Percentiles rank a stretch among this genome's conserved stretches.
Evolutionary conservation across 1,140 invertebrate species (phyloP).

Genomic region (Heliconius hermathena): DNA sequence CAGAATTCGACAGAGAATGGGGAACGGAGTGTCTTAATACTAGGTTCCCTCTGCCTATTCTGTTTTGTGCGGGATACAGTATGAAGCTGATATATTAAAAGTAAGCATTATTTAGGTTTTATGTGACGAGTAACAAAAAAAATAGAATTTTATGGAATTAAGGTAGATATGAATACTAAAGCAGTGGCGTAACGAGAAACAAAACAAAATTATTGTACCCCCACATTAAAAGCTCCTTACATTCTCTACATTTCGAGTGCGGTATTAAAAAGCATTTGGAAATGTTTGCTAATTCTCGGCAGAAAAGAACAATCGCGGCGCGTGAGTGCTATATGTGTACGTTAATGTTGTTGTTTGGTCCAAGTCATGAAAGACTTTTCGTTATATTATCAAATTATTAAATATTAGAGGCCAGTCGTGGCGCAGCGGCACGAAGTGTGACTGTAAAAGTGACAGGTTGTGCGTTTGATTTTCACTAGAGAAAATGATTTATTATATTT

Average conservation of each 20-base stretch:
- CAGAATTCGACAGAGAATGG: too few species aligned
- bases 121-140: background rate
- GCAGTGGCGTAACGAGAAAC: slow-evolving; percentile 15
- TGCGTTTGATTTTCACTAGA: too few species aligned
- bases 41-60: too few species aligned
- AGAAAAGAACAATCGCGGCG: slow-evolving; percentile 70
- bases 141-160: slow-evolving; percentile 7
- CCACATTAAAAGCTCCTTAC: slow-evolving; percentile 58
- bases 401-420: too few species aligned
- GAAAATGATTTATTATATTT: too few species aligned
- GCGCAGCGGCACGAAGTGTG: too few species aligned
- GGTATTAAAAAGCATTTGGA: slow-evolving; percentile 72
- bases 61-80: too few species aligned
- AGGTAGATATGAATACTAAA: slow-evolving; percentile 30
- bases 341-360: slow-evolving; percentile 51
- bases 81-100: too few species aligned
- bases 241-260: slow-evolving; percentile 58
- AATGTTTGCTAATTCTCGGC: slow-evolving; percentile 72
- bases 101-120: too few species aligned
- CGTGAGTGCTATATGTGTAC: slow-evolving; percentile 65
- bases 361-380: slow-evolving; percentile 23
- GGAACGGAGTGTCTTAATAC: too few species aligned
- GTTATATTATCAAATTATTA: background rate
- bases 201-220: slow-evolving; percentile 35
- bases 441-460: too few species aligned